Percentiles rank a stretch among this genome's conserved stretches.
phyloP scores from a whole-genome alignment of 1,140 invertebrate genomes.

The Tetragonula clypearis region DNA sequence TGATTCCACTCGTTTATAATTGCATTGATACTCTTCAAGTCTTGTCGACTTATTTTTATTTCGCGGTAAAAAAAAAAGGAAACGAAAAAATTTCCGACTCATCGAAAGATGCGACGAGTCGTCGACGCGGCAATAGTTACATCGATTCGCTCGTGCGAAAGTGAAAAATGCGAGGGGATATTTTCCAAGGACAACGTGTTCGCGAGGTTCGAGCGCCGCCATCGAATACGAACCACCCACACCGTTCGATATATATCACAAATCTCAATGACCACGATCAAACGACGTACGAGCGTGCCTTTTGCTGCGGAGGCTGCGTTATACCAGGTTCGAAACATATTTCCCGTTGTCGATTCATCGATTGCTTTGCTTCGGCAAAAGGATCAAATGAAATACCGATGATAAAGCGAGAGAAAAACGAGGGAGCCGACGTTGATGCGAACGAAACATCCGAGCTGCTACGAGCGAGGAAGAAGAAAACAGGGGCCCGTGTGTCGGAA shows the following conservation, averaged over 20 bases:
- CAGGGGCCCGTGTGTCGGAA: too few relatives aligned
- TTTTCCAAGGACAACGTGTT: too few relatives aligned
- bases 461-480: background rate
- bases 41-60: background rate
- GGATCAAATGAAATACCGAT: slow-evolving; percentile 14
- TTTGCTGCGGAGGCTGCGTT: background rate
- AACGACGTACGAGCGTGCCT: background rate
- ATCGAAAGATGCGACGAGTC: too few relatives aligned
- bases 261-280: background rate
- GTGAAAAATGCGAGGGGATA: background rate
- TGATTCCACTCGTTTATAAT: background rate
- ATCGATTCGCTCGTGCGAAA: too few relatives aligned
- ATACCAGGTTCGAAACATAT: background rate
- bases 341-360: background rate
- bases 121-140: too few relatives aligned
- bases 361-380: background rate
- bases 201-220: background rate
- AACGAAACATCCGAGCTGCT: slow-evolving; percentile 3
- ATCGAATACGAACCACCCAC: background rate
- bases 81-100: too few relatives aligned
- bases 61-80: background rate
- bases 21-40: background rate
- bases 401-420: slow-evolving; percentile 22
- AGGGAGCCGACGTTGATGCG: slow-evolving; percentile 3
- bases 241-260: slow-evolving; percentile 8